Base-by-base conservation (phyloP, 2,113 vertebrate genomes). In the Bubo scandiacus region DNA sequence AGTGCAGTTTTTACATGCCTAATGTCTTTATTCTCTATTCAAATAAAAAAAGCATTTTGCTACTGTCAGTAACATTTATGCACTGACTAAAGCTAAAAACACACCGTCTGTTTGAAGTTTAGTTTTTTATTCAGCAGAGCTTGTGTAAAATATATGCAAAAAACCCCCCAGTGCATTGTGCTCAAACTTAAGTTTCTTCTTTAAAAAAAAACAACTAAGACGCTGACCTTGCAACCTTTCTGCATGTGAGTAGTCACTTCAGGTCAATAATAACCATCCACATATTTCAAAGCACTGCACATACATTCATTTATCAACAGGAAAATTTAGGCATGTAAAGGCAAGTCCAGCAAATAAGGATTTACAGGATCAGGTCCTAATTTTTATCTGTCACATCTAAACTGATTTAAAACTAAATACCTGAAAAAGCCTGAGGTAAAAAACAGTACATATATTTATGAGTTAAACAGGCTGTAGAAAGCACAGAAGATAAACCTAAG, bases 21-120 rank as follows among this genome's bases (percentile, higher is more conserved):
- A 65, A 10, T 93, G 95, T 72, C 61, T 96, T 96, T 91, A 86
- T 84, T 96, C 57, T 80, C 40, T 81, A 59, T 74, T 96, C 51
- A 96, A 74, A 81, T 73, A 42, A 62, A 21, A 96, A 34, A 57
- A 14, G 15, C 12, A 38, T 86, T 79, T 83, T 88, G 47, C 75
- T 96, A 93, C 93, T 83, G 63, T 81, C 67, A 26, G 34, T 49
- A 70, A 71, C 10, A 3, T 90, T 92, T 92, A 62, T 59, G 36
- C 26, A 47, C 63, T 91, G 27, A 38, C 27, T 89, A 54, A 43
- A 94, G 59, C 16, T 85, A 54, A 82, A 93, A 96, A 40, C 42
- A 93, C 34, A 59, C 5, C 0, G 15, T 43, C 12, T 72, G 63
- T 38, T 34, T 43, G 34, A 59, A 58, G 15, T 86, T 86, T 34